Percentiles rank a stretch among this genome's conserved stretches.
phyloP scores from a whole-genome alignment of 2,797 vertebrate species.

The Manis pentadactyla region DNA sequence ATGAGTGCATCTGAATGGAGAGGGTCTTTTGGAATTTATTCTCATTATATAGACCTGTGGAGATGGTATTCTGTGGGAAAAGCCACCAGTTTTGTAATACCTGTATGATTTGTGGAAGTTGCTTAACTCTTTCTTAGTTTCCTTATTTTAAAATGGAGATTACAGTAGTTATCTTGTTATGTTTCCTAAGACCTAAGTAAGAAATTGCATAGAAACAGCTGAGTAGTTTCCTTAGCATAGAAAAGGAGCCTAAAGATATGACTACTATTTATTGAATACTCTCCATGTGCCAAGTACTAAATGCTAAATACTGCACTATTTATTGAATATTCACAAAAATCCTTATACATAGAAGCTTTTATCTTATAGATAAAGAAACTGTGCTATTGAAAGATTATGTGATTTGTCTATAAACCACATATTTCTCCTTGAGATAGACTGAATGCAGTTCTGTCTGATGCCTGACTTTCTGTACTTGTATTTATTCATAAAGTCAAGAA shows the following conservation, averaged over 20 bases:
- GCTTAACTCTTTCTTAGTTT: conserved; percentile 10
- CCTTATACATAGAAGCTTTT: not conserved
- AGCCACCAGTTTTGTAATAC: not conserved
- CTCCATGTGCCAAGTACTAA: not conserved
- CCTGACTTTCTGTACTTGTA: not conserved
- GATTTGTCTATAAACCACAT: not conserved
- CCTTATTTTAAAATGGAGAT: conserved; percentile 12
- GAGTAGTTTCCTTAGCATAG: not conserved
- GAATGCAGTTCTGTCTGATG: not conserved
- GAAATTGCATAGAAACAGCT: not conserved
- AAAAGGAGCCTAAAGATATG: not conserved
- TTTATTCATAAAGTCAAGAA: conserved; percentile 12
- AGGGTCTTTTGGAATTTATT: not conserved
- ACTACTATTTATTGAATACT: not conserved
- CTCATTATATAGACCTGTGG: not conserved
- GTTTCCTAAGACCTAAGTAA: not conserved
- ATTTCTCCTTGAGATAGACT: not conserved
- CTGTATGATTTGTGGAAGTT: not conserved
- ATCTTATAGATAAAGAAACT: not conserved
- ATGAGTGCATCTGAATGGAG: not conserved
- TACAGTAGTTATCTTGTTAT: not conserved
- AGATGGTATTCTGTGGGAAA: not conserved
- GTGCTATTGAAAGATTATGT: not conserved
- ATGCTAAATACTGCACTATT: conserved; percentile 15
- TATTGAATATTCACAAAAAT: not conserved